A percentile compares a stretch with the other conserved stretches of the same genome.
phyloP scores from a whole-genome alignment of 2,797 vertebrate species.

The Sebastiscus albofasciatus region DNA sequence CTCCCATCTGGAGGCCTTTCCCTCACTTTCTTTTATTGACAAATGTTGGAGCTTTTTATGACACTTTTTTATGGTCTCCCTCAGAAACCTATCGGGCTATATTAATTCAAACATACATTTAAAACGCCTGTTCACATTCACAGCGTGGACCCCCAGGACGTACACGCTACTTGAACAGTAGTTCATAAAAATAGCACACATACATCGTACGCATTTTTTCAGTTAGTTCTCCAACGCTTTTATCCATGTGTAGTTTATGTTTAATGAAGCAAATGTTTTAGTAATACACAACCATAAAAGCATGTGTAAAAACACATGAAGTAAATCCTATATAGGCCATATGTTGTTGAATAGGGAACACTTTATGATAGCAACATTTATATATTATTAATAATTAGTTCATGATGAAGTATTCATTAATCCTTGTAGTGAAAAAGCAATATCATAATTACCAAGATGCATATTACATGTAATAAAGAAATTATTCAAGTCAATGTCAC shows the following conservation, averaged over 20 bases:
- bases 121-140: constrained; percentile 1
- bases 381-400: not conserved
- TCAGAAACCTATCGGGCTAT: not conserved
- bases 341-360: not conserved
- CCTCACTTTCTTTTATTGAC: constrained; percentile 54
- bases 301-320: not conserved
- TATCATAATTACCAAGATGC: not conserved
- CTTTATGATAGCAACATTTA: not conserved
- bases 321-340: not conserved
- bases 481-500: not conserved
- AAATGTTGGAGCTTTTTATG: constrained; percentile 65
- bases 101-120: constrained; percentile 8
- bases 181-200: constrained; percentile 21
- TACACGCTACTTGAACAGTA: not conserved
- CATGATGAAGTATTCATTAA: not conserved
- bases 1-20: constrained; percentile 65
- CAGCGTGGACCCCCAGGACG: not conserved
- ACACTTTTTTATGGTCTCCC: constrained; percentile 18
- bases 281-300: not conserved
- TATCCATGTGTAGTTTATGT: not conserved
- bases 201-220: not conserved
- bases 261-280: not conserved
- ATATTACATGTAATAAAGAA: not conserved
- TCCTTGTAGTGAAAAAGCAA: not conserved
- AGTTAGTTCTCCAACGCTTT: not conserved